Evolutionary conservation across 2,888 invertebrate genomes (phyloP).

Genomic region (Cheilosia soror): DNA sequence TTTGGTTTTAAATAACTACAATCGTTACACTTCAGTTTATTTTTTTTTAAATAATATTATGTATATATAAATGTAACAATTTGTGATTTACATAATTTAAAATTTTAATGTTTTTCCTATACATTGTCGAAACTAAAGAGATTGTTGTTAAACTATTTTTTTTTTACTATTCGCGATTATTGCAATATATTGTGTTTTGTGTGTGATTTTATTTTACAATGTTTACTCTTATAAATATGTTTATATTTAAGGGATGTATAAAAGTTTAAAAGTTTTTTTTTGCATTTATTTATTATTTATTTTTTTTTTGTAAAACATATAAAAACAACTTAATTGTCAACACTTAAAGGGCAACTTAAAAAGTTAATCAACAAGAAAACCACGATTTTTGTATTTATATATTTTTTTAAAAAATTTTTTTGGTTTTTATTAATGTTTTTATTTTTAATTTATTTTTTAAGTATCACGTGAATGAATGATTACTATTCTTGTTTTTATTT

Average conservation of each 20-base stretch:
- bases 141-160: constrained; percentile 42
- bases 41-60: constrained; percentile 39
- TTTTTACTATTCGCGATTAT: constrained; percentile 53
- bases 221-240: constrained; percentile 62
- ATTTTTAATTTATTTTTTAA: constrained; percentile 48
- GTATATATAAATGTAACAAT: constrained; percentile 68
- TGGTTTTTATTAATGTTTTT: constrained; percentile 42
- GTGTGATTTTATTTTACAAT: constrained; percentile 64
- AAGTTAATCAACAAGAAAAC: constrained; percentile 72
- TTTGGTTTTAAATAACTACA: constrained; percentile 50
- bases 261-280: constrained; percentile 68
- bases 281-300: constrained; percentile 32
- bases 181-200: constrained; percentile 44
- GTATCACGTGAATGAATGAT: constrained; percentile 70
- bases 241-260: constrained; percentile 75
- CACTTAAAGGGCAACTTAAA: constrained; percentile 73
- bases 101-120: constrained; percentile 48
- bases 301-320: constrained; percentile 68
- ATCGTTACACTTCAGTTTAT: constrained; percentile 40
- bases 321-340: constrained; percentile 73
- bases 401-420: constrained; percentile 51
- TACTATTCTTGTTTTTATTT: constrained; percentile 35
- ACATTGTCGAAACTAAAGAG: constrained; percentile 49
- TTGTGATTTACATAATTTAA: constrained; percentile 56
- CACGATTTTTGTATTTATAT: constrained; percentile 50